Evolutionary conservation across 2,113 vertebrate genomes (phyloP), one percentile per base, ranked within the genome.

Genomic region (Ceyx cyanopectus): DNA sequence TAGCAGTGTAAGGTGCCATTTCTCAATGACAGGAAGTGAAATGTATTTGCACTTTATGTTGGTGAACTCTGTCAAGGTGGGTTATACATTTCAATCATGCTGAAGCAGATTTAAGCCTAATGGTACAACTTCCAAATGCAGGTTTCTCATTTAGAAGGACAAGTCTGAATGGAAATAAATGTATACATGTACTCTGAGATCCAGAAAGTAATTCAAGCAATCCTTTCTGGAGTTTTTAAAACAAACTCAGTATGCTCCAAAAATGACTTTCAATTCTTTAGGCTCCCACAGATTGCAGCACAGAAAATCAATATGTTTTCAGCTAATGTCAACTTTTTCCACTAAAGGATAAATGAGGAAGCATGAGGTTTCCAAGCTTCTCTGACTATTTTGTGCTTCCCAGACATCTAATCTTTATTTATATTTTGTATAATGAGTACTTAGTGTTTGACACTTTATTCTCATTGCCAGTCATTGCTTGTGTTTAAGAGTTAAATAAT

Each of bases 281-380:
- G 78, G 34, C 72, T 76, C 60, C 37, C 32, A 70, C 62, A 63
- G 56, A 80, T 67, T 77, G 66, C 50, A 74, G 60, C 78, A 54
- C 20, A 80, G 51, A 85, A 92, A 92, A 93, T 85, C 89, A 85
- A 62, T 96, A 56, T 18, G 60, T 89, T 92, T 89, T 85, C 70
- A 74, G 70, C 32, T 91, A 62, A 85, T 56, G 81, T 73, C 19
- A 79, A 0, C 82, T 80, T 95, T 90, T 89, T 89, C 54, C 56
- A 24, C 80, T 87, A 61, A 72, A 85, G 45, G 53, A 92, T 72
- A 92, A 85, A 87, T 89, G 75, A 82, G 43, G 67, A 92, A 66
- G 15, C 3, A 2, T 51, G 78, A 92, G 53, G 40, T n/a, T 81
- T 62, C 74, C 43, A 14, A 43, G 45, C 40, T 70, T 85, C 41